These are phyloP conservation scores for Sipha maydis DNA, from an alignment of 2,888 invertebrate genomes.

Conservation along the genomic window DNA sequence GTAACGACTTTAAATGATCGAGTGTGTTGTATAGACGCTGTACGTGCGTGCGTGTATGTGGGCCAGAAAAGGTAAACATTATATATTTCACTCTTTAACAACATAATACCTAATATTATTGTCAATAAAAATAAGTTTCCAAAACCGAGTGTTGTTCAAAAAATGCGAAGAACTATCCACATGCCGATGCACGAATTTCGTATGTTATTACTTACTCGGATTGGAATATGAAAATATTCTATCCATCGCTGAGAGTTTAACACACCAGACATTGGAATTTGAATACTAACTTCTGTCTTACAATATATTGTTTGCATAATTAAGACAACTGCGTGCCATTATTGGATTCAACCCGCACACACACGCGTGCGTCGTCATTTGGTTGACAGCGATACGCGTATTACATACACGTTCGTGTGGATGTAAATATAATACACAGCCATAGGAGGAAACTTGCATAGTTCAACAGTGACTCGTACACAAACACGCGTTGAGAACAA, in stretches of 20 bases:
- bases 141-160: background rate
- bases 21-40: background rate
- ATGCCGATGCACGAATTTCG: background rate
- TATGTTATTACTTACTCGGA: background rate
- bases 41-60: background rate
- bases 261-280: background rate
- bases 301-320: background rate
- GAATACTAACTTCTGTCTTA: background rate
- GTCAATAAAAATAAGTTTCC: background rate
- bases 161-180: background rate
- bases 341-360: too few species aligned
- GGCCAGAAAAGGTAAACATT: background rate
- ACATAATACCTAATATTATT: background rate
- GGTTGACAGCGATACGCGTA: background rate
- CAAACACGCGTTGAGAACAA: background rate
- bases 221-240: background rate
- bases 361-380: background rate
- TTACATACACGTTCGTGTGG: too few species aligned
- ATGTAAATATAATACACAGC: background rate
- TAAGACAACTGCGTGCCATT: background rate
- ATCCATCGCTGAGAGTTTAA: background rate
- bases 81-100: too few species aligned
- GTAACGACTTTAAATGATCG: background rate
- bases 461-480: background rate
- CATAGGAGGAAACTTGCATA: too few species aligned